phyloP scores from a whole-genome alignment of 2,888 invertebrate species.

The Luperina testacea region DNA sequence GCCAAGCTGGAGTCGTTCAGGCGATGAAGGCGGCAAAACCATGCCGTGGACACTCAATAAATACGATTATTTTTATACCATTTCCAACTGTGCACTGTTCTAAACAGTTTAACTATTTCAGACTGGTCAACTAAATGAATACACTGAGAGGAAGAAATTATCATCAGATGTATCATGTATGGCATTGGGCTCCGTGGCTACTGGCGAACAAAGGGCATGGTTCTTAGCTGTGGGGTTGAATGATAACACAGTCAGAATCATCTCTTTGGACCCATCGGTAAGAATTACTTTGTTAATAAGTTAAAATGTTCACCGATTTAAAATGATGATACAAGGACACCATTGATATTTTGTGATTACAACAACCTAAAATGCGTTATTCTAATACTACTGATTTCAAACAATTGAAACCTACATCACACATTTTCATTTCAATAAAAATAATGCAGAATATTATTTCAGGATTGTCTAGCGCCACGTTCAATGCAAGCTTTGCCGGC shows the following conservation, averaged over 20 bases:
- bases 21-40: slow-evolving; percentile 92
- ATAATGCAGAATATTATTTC: slow-evolving; percentile 44
- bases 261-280: slow-evolving; percentile 98
- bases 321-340: slow-evolving; percentile 90
- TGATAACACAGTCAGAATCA: slow-evolving; percentile 99
- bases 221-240: slow-evolving; percentile 98
- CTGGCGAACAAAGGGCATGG: slow-evolving; percentile 98
- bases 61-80: slow-evolving; percentile 6
- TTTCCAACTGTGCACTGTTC: slow-evolving; percentile 20
- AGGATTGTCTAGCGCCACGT: slow-evolving; percentile 98
- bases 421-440: not conserved
- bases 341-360: slow-evolving; percentile 88
- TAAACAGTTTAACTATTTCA: slow-evolving; percentile 84
- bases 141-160: slow-evolving; percentile 99
- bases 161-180: slow-evolving; percentile 99
- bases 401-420: not conserved
- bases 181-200: slow-evolving; percentile 98
- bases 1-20: slow-evolving; percentile 92
- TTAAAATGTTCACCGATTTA: not conserved
- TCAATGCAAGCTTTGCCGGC: slow-evolving; percentile 99
- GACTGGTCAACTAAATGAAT: slow-evolving; percentile 99
- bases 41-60: slow-evolving; percentile 91
- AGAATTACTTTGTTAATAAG: slow-evolving; percentile 70
- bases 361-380: slow-evolving; percentile 89
- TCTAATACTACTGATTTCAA: slow-evolving; percentile 80